A percentile compares a stretch with the other conserved stretches of the same genome.
phyloP scores from a whole-genome alignment of 2,888 invertebrate species.

The Leptothorax acervorum region DNA sequence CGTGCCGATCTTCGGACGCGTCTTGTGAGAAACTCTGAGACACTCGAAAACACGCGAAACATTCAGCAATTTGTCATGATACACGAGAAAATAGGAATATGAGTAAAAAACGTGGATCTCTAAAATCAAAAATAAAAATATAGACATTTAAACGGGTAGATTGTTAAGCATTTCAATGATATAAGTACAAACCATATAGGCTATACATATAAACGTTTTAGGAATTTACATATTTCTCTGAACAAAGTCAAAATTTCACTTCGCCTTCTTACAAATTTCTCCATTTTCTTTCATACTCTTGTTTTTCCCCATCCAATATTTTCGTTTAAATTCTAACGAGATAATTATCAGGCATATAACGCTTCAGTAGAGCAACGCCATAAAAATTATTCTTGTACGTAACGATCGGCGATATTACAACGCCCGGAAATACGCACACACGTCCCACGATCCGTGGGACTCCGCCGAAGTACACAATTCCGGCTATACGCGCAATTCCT shows the following conservation, averaged over 20 bases:
- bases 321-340: neutral
- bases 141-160: neutral
- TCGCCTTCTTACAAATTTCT: neutral
- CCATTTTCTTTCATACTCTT: neutral
- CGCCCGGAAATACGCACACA: neutral
- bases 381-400: constrained; percentile 16
- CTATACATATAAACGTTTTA: neutral
- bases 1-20: neutral
- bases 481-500: constrained; percentile 79
- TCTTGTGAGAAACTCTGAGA: neutral
- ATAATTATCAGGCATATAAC: neutral
- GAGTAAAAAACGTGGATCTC: neutral
- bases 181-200: neutral
- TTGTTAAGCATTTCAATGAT: neutral
- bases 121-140: neutral
- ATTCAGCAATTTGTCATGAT: constrained; percentile 10
- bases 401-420: constrained; percentile 31
- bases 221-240: neutral
- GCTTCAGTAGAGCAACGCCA: neutral
- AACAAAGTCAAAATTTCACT: neutral
- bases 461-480: constrained; percentile 54
- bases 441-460: constrained; percentile 29
- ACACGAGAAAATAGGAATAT: neutral
- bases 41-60: neutral
- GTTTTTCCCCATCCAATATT: neutral